Evolutionary conservation across 2,797 vertebrate genomes (phyloP).

Genomic region (Psittacula derbiana): DNA sequence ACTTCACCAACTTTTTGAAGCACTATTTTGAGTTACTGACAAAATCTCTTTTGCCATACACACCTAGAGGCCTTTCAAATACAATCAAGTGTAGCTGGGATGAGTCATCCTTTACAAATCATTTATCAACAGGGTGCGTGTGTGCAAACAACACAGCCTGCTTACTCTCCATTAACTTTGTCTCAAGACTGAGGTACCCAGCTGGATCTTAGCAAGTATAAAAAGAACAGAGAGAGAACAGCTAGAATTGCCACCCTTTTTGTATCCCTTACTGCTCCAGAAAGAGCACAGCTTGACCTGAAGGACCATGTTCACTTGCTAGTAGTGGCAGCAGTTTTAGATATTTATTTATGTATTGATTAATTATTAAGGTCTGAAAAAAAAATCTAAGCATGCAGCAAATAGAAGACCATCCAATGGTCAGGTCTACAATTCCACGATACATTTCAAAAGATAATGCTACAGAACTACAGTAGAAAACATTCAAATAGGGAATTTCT

Average conservation of each 20-base stretch:
- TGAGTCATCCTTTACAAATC: neutral
- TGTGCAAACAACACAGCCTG: neutral
- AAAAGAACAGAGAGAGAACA: neutral
- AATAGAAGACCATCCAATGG: neutral
- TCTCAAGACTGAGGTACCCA: neutral
- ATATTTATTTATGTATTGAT: neutral
- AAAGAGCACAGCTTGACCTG: neutral
- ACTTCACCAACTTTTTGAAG: neutral
- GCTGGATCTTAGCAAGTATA: neutral
- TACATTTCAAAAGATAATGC: neutral
- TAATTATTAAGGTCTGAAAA: neutral
- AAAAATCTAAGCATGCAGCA: neutral
- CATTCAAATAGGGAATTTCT: neutral
- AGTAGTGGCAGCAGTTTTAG: neutral
- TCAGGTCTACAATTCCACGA: neutral
- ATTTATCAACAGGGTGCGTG: neutral
- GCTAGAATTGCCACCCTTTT: neutral
- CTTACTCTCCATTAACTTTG: neutral
- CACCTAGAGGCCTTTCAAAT: neutral
- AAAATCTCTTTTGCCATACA: neutral
- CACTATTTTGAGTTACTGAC: neutral
- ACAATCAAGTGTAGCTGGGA: neutral
- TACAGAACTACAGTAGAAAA: neutral
- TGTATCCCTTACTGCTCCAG: neutral
- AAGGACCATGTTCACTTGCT: rapidly evolving